phyloP scores from a whole-genome alignment of 1,140 invertebrate species.

The Penaeus indicus region DNA sequence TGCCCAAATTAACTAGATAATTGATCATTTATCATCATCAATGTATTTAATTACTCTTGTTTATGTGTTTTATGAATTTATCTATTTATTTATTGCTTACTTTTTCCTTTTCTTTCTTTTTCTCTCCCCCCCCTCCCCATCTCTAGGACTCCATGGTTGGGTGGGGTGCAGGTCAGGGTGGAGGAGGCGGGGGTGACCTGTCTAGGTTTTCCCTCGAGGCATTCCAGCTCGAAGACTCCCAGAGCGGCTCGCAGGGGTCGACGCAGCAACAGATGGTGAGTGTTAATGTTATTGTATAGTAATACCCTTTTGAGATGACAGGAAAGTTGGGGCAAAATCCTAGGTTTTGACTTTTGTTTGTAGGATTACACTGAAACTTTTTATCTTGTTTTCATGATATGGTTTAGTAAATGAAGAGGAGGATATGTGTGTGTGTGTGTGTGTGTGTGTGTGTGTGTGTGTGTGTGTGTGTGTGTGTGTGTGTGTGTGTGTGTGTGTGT shows the following conservation, averaged over 20 bases:
- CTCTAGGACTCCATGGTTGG: slow-evolving; percentile 51
- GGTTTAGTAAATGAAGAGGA: no score
- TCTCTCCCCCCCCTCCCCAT: neutral
- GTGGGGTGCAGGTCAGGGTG: slow-evolving; percentile 46
- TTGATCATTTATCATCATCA: no score
- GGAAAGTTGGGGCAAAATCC: neutral
- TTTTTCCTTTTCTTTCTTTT: neutral
- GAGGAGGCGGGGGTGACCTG: slow-evolving; percentile 51
- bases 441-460: no score
- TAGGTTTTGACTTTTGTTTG: neutral
- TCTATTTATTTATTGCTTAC: neutral
- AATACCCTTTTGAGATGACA: neutral
- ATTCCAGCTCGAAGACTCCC: slow-evolving; percentile 55
- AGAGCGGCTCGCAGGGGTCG: slow-evolving; percentile 53
- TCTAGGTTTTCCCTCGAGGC: slow-evolving; percentile 55
- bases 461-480: no score
- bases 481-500: no score
- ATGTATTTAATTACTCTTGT: no score
- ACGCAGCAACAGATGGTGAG: slow-evolving; percentile 55
- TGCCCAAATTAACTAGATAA: no score
- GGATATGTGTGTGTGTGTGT: no score
- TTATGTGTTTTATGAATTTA: neutral
- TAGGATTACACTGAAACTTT: neutral
- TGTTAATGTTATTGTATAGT: slow-evolving; percentile 28
- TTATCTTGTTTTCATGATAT: no score